Evolutionary conservation across 2,113 vertebrate species (phyloP).

Genomic region (Spheniscus mendiculus): DNA sequence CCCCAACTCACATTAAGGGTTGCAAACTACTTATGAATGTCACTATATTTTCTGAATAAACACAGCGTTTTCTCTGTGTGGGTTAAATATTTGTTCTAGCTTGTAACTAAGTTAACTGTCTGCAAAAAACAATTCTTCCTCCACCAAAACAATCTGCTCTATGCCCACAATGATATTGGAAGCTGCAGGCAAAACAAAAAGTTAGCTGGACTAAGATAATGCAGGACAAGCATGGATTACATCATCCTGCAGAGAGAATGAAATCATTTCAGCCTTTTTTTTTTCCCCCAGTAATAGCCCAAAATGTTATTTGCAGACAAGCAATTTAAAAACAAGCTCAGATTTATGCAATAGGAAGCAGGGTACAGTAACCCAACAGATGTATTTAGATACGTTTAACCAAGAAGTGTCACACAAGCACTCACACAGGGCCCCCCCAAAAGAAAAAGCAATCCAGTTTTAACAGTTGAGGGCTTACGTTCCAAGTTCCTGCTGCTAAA

Average conservation of each 20-base stretch:
- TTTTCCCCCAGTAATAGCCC: background rate
- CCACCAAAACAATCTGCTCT: background rate
- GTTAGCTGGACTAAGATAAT: background rate
- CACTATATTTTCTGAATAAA: background rate
- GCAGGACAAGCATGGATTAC: background rate
- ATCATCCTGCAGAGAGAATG: background rate
- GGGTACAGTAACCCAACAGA: background rate
- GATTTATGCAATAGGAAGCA: background rate
- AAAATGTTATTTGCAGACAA: background rate
- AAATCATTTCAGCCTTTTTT: background rate
- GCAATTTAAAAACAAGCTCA: background rate
- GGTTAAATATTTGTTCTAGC: background rate
- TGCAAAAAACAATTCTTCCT: background rate
- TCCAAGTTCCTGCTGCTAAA: background rate
- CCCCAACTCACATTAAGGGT: background rate
- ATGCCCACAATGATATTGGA: background rate
- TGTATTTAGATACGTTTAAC: background rate
- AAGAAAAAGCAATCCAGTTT: background rate
- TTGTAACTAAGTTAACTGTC: background rate
- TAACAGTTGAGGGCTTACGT: background rate
- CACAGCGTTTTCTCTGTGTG: background rate
- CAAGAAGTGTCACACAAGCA: background rate
- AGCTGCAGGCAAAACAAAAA: background rate
- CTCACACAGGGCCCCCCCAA: accelerated
- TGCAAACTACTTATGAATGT: background rate